Percentiles rank a stretch among this genome's conserved stretches.
These are phyloP conservation scores for Anguilla marmorata DNA, from an alignment of 2,797 vertebrate genomes.

Conservation along the genomic window DNA sequence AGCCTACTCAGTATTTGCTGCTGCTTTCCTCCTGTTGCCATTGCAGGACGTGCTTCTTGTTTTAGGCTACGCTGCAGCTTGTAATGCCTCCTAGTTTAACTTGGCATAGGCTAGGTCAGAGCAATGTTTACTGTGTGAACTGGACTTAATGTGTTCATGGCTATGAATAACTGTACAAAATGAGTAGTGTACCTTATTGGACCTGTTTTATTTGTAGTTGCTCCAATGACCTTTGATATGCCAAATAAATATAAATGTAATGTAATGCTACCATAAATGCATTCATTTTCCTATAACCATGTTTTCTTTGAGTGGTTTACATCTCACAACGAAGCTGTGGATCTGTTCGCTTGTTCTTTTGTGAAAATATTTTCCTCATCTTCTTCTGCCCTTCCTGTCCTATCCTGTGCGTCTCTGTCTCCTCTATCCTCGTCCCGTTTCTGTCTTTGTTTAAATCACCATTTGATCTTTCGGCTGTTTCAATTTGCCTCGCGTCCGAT, in stretches of 20 bases:
- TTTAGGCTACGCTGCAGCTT: constrained; percentile 44
- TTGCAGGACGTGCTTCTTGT: background rate
- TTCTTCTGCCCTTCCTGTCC: constrained; percentile 54
- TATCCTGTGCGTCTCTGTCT: constrained; percentile 45
- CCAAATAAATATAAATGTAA: too few relatives aligned
- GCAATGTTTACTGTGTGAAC: too few relatives aligned
- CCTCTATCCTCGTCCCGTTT: constrained; percentile 45
- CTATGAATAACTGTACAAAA: too few relatives aligned
- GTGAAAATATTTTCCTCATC: constrained; percentile 62
- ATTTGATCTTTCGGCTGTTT: constrained; percentile 29
- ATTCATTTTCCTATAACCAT: constrained; percentile 23
- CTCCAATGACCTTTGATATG: too few relatives aligned
- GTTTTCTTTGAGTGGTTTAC: background rate
- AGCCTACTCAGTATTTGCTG: constrained; percentile 30
- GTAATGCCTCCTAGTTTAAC: too few relatives aligned
- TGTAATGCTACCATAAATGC: constrained; percentile 39
- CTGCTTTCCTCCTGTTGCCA: constrained; percentile 38
- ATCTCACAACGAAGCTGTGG: constrained; percentile 10
- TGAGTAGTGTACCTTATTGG: too few relatives aligned
- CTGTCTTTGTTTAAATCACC: constrained; percentile 55
- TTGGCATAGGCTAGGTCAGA: too few relatives aligned
- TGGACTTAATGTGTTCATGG: too few relatives aligned
- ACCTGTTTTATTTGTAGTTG: too few relatives aligned
- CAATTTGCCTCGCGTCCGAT: background rate
- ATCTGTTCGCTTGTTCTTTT: constrained; percentile 29